Evolutionary conservation across 2,797 vertebrate species (phyloP).

Genomic region (Buphagus erythrorhynchus): DNA sequence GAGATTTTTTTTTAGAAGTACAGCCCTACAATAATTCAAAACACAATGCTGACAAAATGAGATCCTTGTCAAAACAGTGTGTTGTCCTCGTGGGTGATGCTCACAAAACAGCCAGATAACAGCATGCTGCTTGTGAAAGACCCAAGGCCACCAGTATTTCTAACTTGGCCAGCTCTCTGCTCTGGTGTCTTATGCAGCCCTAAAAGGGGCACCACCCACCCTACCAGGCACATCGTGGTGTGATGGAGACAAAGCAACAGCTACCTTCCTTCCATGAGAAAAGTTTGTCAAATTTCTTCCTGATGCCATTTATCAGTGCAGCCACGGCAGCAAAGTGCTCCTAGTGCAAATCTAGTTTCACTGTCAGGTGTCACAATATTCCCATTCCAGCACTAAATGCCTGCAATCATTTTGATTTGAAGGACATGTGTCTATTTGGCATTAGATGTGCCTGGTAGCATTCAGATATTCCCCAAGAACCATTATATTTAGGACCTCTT

Average conservation of each 20-base stretch:
- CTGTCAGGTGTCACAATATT: neutral
- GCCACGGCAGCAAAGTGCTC: neutral
- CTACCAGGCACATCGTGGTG: accelerated
- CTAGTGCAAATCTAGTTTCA: neutral
- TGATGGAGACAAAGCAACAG: neutral
- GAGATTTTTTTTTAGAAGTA: neutral
- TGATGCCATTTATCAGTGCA: neutral
- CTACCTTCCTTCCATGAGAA: neutral
- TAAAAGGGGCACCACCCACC: neutral
- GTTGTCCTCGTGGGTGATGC: neutral
- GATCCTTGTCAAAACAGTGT: neutral
- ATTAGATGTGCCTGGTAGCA: neutral
- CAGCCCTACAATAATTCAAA: neutral
- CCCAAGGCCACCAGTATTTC: neutral
- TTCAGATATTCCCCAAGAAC: neutral
- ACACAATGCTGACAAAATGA: neutral
- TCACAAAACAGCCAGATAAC: neutral
- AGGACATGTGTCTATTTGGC: neutral
- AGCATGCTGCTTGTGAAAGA: neutral
- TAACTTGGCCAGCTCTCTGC: neutral
- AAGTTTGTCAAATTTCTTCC: neutral
- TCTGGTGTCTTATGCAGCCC: neutral
- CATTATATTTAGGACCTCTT: neutral
- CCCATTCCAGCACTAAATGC: neutral
- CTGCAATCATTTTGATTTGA: neutral